These are phyloP conservation scores for Zonitis immaculata DNA, from an alignment of 2,888 invertebrate species.

Conservation along the genomic window DNA sequence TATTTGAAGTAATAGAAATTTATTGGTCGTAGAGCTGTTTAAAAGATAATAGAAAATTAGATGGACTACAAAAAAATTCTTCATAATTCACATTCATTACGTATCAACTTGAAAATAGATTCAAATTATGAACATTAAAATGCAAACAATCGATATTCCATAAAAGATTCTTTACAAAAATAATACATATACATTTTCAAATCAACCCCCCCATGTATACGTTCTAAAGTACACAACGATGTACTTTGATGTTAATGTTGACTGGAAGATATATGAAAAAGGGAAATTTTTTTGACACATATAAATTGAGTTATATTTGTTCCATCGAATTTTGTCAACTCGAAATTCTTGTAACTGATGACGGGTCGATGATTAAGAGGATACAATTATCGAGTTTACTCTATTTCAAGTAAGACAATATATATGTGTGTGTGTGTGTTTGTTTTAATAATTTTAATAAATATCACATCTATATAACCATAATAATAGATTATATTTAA, in stretches of 20 bases:
- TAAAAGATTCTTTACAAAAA: not conserved
- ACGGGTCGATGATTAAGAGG: not conserved
- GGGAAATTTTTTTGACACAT: too few relatives aligned
- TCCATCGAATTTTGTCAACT: not conserved
- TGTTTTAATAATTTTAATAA: too few relatives aligned
- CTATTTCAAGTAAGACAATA: not conserved
- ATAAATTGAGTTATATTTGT: too few relatives aligned
- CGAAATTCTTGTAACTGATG: not conserved
- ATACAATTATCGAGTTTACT: not conserved
- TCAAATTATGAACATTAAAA: too few relatives aligned
- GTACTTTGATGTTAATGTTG: slow-evolving; percentile 9
- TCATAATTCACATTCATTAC: too few relatives aligned
- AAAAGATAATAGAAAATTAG: not conserved
- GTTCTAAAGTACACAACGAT: not conserved
- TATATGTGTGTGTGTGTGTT: not conserved
- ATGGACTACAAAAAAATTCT: too few relatives aligned
- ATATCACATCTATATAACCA: not conserved
- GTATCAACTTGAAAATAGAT: too few relatives aligned
- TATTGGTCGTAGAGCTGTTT: not conserved
- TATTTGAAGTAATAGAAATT: not conserved
- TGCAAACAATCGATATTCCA: not conserved
- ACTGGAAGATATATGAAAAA: not conserved
- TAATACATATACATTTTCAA: slow-evolving; percentile 7
- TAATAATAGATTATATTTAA: slow-evolving; percentile 11
- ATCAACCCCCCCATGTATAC: slow-evolving; percentile 5